A percentile compares a stretch with the other conserved stretches of the same genome.
Conservation (phyloP, 64 coral and sea anemone genomes). For the Porites australiensis region DNA sequence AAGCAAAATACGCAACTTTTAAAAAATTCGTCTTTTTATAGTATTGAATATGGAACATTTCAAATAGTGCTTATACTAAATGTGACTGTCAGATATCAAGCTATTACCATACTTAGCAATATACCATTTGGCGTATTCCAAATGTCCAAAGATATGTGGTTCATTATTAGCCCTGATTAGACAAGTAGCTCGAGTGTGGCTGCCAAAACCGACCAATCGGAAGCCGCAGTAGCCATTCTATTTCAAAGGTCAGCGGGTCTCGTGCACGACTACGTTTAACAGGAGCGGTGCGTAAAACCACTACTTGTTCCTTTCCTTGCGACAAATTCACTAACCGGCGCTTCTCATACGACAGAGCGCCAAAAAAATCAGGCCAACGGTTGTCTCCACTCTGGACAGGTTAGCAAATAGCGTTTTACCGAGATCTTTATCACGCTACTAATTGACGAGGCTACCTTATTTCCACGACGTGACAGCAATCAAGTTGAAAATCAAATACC, state of each 20-base stretch:
- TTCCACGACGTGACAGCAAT: conserved; percentile 20
- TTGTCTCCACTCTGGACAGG: neutral
- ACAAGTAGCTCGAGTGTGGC: neutral
- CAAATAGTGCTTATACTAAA: neutral
- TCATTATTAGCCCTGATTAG: neutral
- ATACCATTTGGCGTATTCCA: neutral
- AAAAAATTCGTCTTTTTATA: neutral
- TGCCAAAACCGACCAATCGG: conserved; percentile 22
- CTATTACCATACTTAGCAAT: conserved; percentile 27
- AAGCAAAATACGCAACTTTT: neutral
- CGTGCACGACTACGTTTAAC: no score
- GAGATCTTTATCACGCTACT: conserved; percentile 25
- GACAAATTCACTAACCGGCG: neutral
- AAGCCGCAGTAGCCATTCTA: neutral
- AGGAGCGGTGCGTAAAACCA: no score
- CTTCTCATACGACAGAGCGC: neutral
- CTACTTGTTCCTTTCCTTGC: neutral
- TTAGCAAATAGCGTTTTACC: neutral
- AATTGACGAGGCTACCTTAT: neutral
- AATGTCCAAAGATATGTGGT: conserved; percentile 15
- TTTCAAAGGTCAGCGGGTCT: conserved; percentile 43
- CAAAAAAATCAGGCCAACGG: neutral
- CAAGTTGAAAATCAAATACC: conserved; percentile 32
- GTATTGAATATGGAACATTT: neutral
- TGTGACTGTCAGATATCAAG: neutral